Evolutionary conservation across 2,888 invertebrate species (phyloP), one percentile per base, ranked within the genome.

Genomic region (Trichacis sp.): DNA sequence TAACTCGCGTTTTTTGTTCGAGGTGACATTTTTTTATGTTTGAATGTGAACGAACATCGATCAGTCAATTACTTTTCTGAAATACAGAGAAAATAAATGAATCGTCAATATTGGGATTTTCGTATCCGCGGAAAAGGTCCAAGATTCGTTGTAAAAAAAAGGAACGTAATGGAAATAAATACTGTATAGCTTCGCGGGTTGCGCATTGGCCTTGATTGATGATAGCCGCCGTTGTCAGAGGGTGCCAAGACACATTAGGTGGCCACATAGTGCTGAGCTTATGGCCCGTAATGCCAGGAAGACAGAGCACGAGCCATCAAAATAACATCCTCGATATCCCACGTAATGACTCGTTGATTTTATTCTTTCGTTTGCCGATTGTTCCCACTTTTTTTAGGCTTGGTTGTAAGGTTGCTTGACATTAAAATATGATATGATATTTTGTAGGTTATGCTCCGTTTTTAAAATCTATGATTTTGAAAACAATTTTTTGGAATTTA

Each of bases 141-240:
- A 67, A 63, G 67, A 67, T 63, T 67, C 24, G 53, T 59, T 56
- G 55, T 59, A 64, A 64, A 66, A 66, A 66, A 66, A 66, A 54
- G 63, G 54, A 65, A 75, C 77, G 74, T 83, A 81, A 83, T 83
- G 82, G 82, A 81, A 83, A 83, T 83, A 83, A 83, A 83, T 83
- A 82, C 83, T 80, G 78, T 75, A 82, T 80, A 81, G 83, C 81
- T 77, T 82, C 75, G 77, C 70, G 73, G 77, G 68, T 73, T 71
- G 73, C 68, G 70, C 71, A 74, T 71, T 72, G 72, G 72, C 64
- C 72, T 77, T 82, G 82, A 83, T 83, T 80, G 82, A 83, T 83
- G 82, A 82, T 76, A 73, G 73, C 69, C 76, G 79, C 66, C 66
- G 62, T 77, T 76, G 77, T 78, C 76, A 73, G 75, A 78, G 78